Evolutionary conservation across 1,140 invertebrate genomes (phyloP).

Genomic region (Phortica variegata): DNA sequence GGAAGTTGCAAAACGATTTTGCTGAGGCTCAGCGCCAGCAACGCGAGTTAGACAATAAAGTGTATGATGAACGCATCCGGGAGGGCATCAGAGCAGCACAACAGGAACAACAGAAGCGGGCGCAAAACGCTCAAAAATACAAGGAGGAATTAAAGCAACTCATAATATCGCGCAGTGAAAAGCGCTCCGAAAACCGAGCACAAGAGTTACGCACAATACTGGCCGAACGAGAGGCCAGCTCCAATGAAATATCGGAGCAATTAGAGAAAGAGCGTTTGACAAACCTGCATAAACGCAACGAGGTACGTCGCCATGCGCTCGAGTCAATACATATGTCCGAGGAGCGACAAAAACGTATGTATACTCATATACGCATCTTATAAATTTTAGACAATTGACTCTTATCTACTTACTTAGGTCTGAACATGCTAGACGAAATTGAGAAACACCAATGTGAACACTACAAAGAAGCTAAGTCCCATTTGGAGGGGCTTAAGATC

Average conservation of each 20-base stretch:
- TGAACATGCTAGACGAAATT: conserved; percentile 34
- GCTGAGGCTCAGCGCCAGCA: conserved; percentile 23
- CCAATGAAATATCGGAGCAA: conserved; percentile 29
- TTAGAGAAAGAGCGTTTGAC: conserved; percentile 22
- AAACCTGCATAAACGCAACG: conserved; percentile 17
- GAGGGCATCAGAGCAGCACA: conserved; percentile 38
- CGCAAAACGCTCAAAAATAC: conserved; percentile 28
- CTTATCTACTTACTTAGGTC: conserved; percentile 6
- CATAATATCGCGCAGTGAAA: conserved; percentile 29
- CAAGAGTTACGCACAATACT: conserved; percentile 16
- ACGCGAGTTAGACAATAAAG: conserved; percentile 19
- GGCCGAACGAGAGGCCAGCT: conserved; percentile 19
- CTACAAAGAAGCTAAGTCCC: conserved; percentile 37
- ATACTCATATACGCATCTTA: not conserved
- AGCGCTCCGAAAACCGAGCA: conserved; percentile 19
- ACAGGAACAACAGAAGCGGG: conserved; percentile 15
- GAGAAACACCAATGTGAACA: conserved; percentile 36
- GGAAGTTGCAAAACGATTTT: conserved; percentile 36
- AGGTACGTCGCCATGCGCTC: conserved; percentile 31
- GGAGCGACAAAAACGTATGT: conserved; percentile 30
- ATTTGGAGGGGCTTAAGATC: conserved; percentile 28
- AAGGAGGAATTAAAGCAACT: conserved; percentile 30
- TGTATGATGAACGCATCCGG: conserved; percentile 33
- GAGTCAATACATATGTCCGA: conserved; percentile 43
- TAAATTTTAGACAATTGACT: not conserved